Evolutionary conservation across 2,113 vertebrate species (phyloP), one percentile per base, ranked within the genome.

Genomic region (Gymnarchus niloticus): DNA sequence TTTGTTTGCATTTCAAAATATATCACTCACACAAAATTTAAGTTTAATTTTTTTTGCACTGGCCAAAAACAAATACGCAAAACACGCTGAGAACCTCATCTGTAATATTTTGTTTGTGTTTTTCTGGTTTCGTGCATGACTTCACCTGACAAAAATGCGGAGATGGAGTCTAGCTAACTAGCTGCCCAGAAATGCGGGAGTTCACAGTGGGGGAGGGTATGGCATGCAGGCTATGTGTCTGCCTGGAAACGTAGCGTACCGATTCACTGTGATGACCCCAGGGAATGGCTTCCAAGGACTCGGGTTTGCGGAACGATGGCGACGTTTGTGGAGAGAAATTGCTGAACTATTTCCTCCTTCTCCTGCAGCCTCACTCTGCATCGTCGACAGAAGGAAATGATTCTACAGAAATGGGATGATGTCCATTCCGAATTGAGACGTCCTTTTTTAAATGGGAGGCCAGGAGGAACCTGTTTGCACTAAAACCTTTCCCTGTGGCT

Each of bases 291-390:
- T 78, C 44, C 44, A 48, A 46, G 44, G 76, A 48, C 69, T 85
- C 51, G 17, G 12, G 14, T 25, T 82, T 10, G 83, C 85, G 86
- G 52, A 85, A 77, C 56, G 82, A 81, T 87, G 87, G 57, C 88
- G 89, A 86, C n/a, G 0, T 88, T 89, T 89, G 73, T 85, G 85
- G 83, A 33, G 86, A 41, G 84, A 91, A 94, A 92, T 73, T 94
- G 93, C 94, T 94, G 94, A 94, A 92, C 86, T 89, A 84, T 92
- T 94, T 94, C 94, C 94, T 92, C 83, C 59, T 56, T 84, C 83
- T 83, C 85, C 88, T 84, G 87, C 87, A 83, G 87, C 91, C 92
- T 91, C 86, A 89, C 87, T 88, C 21, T 1, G 52, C 52, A n/a
- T 81, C 86, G 57, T 80, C 84, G 86, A 90, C 87, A 85, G 84